Evolutionary conservation across 2,113 vertebrate species (phyloP).

Genomic region (Arvicanthis niloticus): DNA sequence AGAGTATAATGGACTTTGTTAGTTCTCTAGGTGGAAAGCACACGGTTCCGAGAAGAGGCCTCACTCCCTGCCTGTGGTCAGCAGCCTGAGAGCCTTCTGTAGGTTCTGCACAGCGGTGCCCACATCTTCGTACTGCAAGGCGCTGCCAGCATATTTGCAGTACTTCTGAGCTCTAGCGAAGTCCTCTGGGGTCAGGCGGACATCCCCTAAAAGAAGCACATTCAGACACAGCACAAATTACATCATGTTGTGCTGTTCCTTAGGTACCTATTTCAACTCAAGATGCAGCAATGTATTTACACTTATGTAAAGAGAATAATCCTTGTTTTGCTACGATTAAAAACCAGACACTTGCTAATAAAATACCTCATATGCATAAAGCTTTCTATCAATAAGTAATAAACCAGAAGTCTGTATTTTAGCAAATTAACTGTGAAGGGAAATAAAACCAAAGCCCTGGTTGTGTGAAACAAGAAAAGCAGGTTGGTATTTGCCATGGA

Average conservation of each 20-base stretch:
- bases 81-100: constrained; percentile 96
- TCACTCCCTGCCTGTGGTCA: constrained; percentile 97
- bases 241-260: not conserved
- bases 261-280: constrained; percentile 53
- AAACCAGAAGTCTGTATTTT: constrained; percentile 70
- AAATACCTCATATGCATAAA: constrained; percentile 74
- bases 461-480: constrained; percentile 67
- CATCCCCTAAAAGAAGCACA: constrained; percentile 88
- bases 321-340: constrained; percentile 67
- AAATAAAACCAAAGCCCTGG: not conserved
- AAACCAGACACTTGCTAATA: constrained; percentile 66
- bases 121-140: constrained; percentile 97
- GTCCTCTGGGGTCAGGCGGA: constrained; percentile 94
- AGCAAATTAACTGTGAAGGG: constrained; percentile 62
- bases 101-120: constrained; percentile 96
- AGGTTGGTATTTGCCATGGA: constrained; percentile 63
- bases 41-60: constrained; percentile 76
- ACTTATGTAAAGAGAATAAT: constrained; percentile 35
- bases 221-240: constrained; percentile 64
- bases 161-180: constrained; percentile 97
- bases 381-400: constrained; percentile 75
- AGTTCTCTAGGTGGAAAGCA: constrained; percentile 82
- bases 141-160: constrained; percentile 98
- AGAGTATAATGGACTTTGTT: constrained; percentile 82
- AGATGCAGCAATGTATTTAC: constrained; percentile 45